Evolutionary conservation across 1,140 invertebrate species (phyloP).

Genomic region (Bradynema listronoti): DNA sequence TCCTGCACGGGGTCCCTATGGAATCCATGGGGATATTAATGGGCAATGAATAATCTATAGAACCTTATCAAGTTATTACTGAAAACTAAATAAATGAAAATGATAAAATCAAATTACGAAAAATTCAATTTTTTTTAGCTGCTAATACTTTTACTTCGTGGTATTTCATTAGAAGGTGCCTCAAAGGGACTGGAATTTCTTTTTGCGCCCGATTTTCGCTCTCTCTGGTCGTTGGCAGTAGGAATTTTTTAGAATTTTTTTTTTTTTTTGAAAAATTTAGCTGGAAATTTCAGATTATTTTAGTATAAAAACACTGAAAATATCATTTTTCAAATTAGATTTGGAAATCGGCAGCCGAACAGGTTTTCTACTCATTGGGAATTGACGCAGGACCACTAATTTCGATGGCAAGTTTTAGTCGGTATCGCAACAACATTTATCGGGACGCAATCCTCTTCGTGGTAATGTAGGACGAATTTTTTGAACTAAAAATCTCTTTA

Average conservation of each 20-base stretch:
- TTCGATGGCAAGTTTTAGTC: slow-evolving; percentile 50
- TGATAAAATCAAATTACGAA: slow-evolving; percentile 3
- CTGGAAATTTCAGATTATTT: slow-evolving; percentile 2
- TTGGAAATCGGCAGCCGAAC: slow-evolving; percentile 55
- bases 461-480: slow-evolving; percentile 9
- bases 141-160: slow-evolving; percentile 48
- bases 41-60: too few relatives aligned
- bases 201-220: slow-evolving; percentile 8
- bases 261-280: slow-evolving; percentile 1
- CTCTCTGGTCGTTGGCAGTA: too few relatives aligned
- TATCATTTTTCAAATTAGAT: slow-evolving; percentile 29
- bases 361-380: slow-evolving; percentile 52
- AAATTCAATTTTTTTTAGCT: slow-evolving; percentile 30
- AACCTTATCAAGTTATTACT: slow-evolving; percentile 8
- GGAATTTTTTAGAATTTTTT: neutral
- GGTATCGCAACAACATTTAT: slow-evolving; percentile 55
- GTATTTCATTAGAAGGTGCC: slow-evolving; percentile 45
- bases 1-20: too few relatives aligned
- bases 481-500: neutral
- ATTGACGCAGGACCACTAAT: slow-evolving; percentile 55
- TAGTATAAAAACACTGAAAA: neutral
- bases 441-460: slow-evolving; percentile 44
- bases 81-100: neutral
- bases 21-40: too few relatives aligned
- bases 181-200: slow-evolving; percentile 34